Base-by-base conservation (phyloP, 2,888 invertebrate genomes). In the Brenthis ino region DNA sequence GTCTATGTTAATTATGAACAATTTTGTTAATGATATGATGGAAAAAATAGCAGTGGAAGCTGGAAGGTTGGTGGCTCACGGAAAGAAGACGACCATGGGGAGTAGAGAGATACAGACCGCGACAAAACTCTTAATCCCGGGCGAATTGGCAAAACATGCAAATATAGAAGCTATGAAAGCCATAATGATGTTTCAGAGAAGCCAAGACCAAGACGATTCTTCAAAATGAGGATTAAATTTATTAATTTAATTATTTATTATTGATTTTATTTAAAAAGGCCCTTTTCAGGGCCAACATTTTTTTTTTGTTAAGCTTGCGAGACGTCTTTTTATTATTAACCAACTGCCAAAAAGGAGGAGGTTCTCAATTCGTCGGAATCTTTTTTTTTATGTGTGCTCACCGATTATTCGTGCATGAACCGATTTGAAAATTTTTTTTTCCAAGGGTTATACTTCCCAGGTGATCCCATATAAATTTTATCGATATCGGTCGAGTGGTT, bases 1-100 rank as follows among this genome's bases (percentile, higher is more conserved):
- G 76, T 95, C 95, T 0, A 96, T 96, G 95, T 84, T 93, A 76
- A 95, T 96, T 74, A 95, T 96, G 95, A 95, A 96, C 84, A 95
- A 94, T 77, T 96, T 96, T 72, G 95, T 96, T 0, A 95, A 95
- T 75, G 96, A 97, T 76, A 95, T 96, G 78, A 92, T 97, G 78
- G 96, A 96, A 81, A 94, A 95, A 57, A 95, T 96, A 57, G 96
- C 96, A 0, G 86, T 91, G 0, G 95, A 96, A 79, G 94, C 96
- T 0, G 94, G 94, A 0, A 93, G 94, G 63, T 80, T 96, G 69
- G 94, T 95, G 0, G 93, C 94, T 12, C 95, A 95, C 80, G 93
- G 93, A 73, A 95, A 95, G 81, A 91, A 94, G 57, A 94, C 93
- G 0, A 96, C 96, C 0, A 91, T 97, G 79, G 94, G 94, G 0